phyloP scores from a whole-genome alignment of 2,888 invertebrate species.

The Xestia sexstrigata region DNA sequence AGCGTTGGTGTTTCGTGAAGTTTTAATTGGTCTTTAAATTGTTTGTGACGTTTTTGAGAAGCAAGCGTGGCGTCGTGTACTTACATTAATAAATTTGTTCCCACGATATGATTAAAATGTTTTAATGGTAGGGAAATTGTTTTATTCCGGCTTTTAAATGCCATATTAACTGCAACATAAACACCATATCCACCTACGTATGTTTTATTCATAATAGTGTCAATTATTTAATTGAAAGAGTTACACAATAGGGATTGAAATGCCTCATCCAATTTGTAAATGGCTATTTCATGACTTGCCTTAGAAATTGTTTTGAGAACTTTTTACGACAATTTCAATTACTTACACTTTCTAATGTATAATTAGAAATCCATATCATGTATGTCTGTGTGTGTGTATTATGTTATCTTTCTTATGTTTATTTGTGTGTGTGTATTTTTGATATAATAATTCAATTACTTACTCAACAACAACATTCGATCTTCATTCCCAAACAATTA shows the following conservation, averaged over 20 bases:
- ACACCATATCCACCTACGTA: background rate
- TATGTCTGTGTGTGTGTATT: no score
- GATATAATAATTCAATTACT: background rate
- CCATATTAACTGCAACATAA: constrained; percentile 4
- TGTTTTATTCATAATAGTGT: background rate
- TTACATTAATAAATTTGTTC: constrained; percentile 54
- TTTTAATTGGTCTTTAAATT: constrained; percentile 70
- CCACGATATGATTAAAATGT: constrained; percentile 51
- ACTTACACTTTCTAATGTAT: background rate
- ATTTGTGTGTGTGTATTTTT: no score
- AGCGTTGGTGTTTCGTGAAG: constrained; percentile 73
- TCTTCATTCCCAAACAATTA: background rate
- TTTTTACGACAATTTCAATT: background rate
- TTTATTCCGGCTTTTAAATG: constrained; percentile 8
- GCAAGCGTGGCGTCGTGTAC: constrained; percentile 44
- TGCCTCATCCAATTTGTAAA: constrained; percentile 19
- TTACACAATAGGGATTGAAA: constrained; percentile 3
- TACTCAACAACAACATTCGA: background rate
- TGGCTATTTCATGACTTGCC: constrained; percentile 10
- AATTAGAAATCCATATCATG: no score
- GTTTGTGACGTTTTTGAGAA: constrained; percentile 63
- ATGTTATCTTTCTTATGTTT: no score
- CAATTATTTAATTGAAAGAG: constrained; percentile 12
- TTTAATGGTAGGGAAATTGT: constrained; percentile 41
- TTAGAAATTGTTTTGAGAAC: background rate